Evolutionary conservation across 2,113 vertebrate genomes (phyloP).

Genomic region (Leptobrachium ailaonicum): DNA sequence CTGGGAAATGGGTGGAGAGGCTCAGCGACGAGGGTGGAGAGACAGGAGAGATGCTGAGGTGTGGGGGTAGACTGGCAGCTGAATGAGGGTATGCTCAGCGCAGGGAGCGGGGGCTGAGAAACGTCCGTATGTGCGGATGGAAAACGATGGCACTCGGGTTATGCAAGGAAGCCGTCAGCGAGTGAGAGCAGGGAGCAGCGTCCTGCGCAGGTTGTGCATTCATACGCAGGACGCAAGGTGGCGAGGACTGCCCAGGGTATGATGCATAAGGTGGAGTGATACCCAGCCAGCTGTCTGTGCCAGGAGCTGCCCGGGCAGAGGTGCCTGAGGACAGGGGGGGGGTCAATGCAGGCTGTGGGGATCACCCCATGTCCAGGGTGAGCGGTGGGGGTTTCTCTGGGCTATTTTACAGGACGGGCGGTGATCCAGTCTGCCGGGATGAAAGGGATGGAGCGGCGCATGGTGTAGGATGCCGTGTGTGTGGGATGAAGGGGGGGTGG

Average conservation of each 20-base stretch:
- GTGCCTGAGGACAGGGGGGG: background rate
- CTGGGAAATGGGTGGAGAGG: constrained; percentile 18
- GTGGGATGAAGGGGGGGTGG: constrained; percentile 18
- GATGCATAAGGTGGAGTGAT: background rate
- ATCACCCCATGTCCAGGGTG: background rate
- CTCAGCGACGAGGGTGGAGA: constrained; percentile 14
- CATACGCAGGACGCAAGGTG: background rate
- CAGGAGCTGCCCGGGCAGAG: background rate
- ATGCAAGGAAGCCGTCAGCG: background rate
- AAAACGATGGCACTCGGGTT: background rate
- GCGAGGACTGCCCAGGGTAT: background rate
- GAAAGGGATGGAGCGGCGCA: background rate
- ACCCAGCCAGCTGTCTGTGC: background rate
- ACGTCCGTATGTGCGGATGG: background rate
- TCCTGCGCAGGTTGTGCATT: background rate
- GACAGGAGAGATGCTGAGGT: constrained; percentile 16
- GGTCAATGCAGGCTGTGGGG: background rate
- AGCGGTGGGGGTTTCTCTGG: background rate
- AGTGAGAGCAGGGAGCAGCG: background rate
- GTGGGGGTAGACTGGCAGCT: constrained; percentile 9
- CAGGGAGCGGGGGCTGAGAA: background rate
- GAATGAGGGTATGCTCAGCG: background rate
- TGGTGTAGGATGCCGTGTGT: constrained; percentile 22
- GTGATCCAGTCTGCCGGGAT: background rate
- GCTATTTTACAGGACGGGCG: background rate